These are phyloP conservation scores for Caenorhabditis sp. DNA, from an alignment of 2,888 invertebrate species.

Conservation along the genomic window DNA sequence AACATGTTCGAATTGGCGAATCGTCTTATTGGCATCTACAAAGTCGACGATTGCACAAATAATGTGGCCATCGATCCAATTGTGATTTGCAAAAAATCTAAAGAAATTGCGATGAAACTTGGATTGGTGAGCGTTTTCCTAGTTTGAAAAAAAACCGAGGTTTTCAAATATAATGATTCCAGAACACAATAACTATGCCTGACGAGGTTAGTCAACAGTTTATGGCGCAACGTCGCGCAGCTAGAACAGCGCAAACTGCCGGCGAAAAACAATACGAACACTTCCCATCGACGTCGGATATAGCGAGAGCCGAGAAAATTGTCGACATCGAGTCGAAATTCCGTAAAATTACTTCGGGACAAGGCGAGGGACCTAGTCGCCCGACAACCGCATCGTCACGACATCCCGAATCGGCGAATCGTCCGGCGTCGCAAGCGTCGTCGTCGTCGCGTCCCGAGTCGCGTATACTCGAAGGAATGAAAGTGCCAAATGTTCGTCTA, in stretches of 20 bases:
- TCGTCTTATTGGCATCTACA: constrained; percentile 92
- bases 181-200: constrained; percentile 11
- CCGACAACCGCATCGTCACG: neutral
- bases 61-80: constrained; percentile 50
- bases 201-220: constrained; percentile 19
- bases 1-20: constrained; percentile 97
- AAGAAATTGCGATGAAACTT: constrained; percentile 10
- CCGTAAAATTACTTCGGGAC: too few species aligned
- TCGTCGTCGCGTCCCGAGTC: neutral
- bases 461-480: constrained; percentile 3
- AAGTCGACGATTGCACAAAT: constrained; percentile 74
- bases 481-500: constrained; percentile 7
- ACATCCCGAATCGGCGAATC: neutral
- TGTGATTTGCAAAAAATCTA: constrained; percentile 18
- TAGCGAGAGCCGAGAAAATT: constrained; percentile 29
- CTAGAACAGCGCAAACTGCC: constrained; percentile 7
- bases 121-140: constrained; percentile 6
- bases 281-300: constrained; percentile 33
- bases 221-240: neutral
- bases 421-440: neutral
- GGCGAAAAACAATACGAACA: constrained; percentile 28
- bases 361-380: neutral
- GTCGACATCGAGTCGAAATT: constrained; percentile 17
- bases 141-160: neutral
- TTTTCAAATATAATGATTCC: neutral